Conservation (phyloP, 2,113 vertebrate genomes). For the Oreochromis aureus region DNA sequence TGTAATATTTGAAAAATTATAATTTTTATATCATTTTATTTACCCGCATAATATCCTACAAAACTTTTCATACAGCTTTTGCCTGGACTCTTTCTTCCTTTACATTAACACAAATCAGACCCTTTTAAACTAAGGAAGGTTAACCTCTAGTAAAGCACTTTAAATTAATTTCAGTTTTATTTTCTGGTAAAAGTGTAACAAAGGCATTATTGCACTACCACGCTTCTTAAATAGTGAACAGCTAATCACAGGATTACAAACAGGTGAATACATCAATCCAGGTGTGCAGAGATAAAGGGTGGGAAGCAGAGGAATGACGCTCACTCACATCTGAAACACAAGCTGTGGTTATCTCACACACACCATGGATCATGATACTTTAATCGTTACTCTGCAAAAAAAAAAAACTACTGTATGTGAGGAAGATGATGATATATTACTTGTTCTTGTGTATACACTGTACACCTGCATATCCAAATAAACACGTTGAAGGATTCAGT, state of each 20-base stretch:
- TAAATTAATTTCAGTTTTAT: neutral
- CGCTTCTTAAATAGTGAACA: neutral
- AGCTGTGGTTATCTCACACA: neutral
- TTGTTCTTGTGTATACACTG: too few species aligned
- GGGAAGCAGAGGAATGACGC: neutral
- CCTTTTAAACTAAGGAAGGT: neutral
- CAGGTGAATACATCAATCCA: neutral
- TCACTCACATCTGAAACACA: neutral
- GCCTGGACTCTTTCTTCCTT: rapidly evolving
- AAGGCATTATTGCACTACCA: neutral
- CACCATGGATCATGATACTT: neutral
- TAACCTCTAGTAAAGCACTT: rapidly evolving
- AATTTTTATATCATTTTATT: neutral
- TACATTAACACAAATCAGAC: neutral
- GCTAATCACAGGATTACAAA: neutral
- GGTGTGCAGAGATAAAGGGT: neutral
- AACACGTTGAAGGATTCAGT: too few species aligned
- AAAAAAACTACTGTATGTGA: neutral
- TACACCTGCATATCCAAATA: too few species aligned
- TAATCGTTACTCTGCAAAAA: neutral
- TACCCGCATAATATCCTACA: rapidly evolving
- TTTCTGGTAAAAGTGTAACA: neutral
- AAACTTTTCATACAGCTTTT: neutral
- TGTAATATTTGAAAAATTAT: rapidly evolving
- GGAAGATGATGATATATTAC: neutral